These are phyloP conservation scores for Anguilla pacifica DNA, from an alignment of 2,797 vertebrate species.

Conservation along the genomic window DNA sequence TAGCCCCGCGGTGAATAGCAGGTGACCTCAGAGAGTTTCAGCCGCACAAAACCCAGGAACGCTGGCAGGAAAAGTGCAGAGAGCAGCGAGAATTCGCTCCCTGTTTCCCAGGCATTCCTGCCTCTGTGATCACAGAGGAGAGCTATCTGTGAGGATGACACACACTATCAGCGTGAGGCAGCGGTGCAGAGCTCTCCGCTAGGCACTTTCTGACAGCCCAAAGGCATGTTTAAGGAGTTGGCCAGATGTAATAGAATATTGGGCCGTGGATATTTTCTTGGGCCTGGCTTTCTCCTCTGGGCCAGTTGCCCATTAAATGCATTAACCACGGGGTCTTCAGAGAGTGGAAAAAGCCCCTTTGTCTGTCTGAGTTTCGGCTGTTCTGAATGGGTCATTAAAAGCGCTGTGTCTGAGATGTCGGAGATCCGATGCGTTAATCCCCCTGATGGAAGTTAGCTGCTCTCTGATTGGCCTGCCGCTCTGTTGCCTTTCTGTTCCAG, in stretches of 20 bases:
- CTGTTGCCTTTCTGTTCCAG: constrained; percentile 71
- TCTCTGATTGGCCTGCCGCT: neutral
- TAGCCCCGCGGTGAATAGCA: neutral
- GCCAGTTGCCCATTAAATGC: constrained; percentile 41
- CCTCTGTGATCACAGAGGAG: constrained; percentile 48
- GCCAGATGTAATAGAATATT: constrained; percentile 69
- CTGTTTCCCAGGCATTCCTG: constrained; percentile 67
- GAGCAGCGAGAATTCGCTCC: constrained; percentile 37
- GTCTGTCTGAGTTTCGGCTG: constrained; percentile 24
- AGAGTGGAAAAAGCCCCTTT: constrained; percentile 33
- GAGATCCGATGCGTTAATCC: neutral
- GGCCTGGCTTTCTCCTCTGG: constrained; percentile 48
- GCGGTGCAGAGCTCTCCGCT: constrained; percentile 56
- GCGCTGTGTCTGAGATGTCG: neutral
- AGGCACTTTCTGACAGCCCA: constrained; percentile 51
- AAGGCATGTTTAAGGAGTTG: neutral
- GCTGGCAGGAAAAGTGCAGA: constrained; percentile 36
- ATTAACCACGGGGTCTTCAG: constrained; percentile 38
- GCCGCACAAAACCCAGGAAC: constrained; percentile 29
- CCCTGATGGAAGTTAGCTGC: neutral
- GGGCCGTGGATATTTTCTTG: constrained; percentile 54
- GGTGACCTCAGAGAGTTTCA: constrained; percentile 26
- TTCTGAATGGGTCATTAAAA: constrained; percentile 15
- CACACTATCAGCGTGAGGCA: constrained; percentile 37
- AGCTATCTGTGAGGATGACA: constrained; percentile 54